phyloP scores from a whole-genome alignment of 2,113 vertebrate species.

The Haplochromis burtoni region DNA sequence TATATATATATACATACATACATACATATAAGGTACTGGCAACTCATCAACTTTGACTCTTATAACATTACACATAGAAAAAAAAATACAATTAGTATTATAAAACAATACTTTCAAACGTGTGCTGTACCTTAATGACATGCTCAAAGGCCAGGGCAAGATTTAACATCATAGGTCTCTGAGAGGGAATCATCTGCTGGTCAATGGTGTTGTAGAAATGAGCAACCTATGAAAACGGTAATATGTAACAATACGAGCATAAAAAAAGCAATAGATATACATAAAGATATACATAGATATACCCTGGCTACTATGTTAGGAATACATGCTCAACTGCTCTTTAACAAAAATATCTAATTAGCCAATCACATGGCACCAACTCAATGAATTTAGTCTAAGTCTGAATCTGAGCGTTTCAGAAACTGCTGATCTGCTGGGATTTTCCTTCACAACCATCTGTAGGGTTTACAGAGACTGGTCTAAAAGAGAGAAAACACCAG shows the following conservation, averaged over 20 bases:
- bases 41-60: background rate
- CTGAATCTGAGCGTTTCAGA: background rate
- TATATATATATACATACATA: background rate
- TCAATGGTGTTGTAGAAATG: conserved; percentile 99
- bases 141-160: conserved; percentile 94
- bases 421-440: background rate
- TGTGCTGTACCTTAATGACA: conserved; percentile 87
- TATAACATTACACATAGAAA: background rate
- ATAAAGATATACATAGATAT: background rate
- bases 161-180: conserved; percentile 95
- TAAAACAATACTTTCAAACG: background rate
- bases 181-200: conserved; percentile 98
- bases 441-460: background rate
- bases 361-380: background rate
- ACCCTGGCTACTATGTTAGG: background rate
- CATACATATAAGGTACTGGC: background rate
- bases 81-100: background rate
- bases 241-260: background rate
- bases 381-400: background rate
- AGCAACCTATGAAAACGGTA: conserved; percentile 76
- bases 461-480: background rate
- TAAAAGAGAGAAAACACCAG: background rate
- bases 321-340: background rate
- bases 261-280: background rate
- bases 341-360: background rate